Conservation (phyloP, 2,888 invertebrate species). For the Tiliacea citrago region DNA sequence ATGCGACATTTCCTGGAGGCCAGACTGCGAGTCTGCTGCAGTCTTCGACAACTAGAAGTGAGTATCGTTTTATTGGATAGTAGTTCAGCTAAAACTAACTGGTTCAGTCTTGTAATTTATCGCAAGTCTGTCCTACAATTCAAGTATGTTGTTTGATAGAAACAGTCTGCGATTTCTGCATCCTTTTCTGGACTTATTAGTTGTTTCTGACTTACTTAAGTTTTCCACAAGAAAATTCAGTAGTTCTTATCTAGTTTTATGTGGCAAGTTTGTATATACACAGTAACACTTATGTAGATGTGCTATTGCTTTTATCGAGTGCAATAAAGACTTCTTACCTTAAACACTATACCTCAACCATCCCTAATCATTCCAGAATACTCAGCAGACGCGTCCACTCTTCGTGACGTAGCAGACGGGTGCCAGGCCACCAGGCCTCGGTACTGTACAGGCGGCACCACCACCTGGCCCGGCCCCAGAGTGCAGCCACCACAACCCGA, state of each 20-base stretch:
- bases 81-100: neutral
- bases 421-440: slow-evolving; percentile 89
- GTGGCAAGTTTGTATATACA: neutral
- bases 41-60: slow-evolving; percentile 91
- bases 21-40: slow-evolving; percentile 92
- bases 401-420: slow-evolving; percentile 89
- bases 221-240: neutral
- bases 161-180: neutral
- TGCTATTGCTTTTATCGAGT: neutral
- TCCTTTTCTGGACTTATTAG: neutral
- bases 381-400: slow-evolving; percentile 87
- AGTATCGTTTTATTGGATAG: slow-evolving; percentile 71
- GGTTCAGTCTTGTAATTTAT: neutral
- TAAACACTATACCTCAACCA: neutral
- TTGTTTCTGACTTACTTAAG: neutral
- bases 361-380: slow-evolving; percentile 78
- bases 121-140: neutral
- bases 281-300: neutral
- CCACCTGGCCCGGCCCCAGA: slow-evolving; percentile 90
- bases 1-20: slow-evolving; percentile 95
- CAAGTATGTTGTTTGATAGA: neutral
- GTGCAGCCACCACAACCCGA: slow-evolving; percentile 87
- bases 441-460: slow-evolving; percentile 90
- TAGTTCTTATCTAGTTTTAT: neutral
- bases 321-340: neutral